Base-by-base conservation (phyloP, 2,113 vertebrate species). In the Condylura cristata region DNA sequence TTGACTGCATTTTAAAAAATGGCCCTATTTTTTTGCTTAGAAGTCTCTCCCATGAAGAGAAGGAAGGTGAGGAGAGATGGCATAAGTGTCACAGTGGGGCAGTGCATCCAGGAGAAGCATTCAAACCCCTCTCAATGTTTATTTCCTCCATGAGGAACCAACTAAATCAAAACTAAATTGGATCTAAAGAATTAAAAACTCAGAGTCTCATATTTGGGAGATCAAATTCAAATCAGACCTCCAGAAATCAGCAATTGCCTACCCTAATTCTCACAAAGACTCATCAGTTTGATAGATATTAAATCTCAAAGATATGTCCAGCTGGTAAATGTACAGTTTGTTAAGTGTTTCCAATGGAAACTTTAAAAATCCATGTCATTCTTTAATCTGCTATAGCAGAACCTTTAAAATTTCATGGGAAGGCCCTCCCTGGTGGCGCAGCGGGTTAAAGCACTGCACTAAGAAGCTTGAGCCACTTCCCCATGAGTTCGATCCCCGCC, bases 291-390 rank as follows among this genome's bases (percentile, higher is more conserved):
- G 71, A 66, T 34, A 76, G 18, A 32, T 61, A 82, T 17, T 87
- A 89, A 61, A 93, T 81, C 58, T 56, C 12, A 63, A 84, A 91
- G 48, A 3, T 60, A 63, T 70, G 91, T 89, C 61, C 6, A 88
- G 37, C 61, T 90, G 39, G 28, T 58, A 87, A 93, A 83, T 44
- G 84, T 26, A 51, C 39, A 86, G 39, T 81, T 16, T 66, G 56
- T 6, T 92, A 83, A 48, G 32, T 76, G 51, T 11, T 86, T 80
- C 41, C 51, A 93, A 3, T 48, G 78, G 66, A 34, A 94, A 91
- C 86, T 93, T 89, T 75, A 56, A 93, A 96, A 88, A 79, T 34
- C 32, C 7, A 46, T 70, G 37, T 37, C 48, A 87, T 91, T 24
- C 60, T 32, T 91, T 86, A 68, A 32, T 39, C 13, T n/a, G n/a